phyloP scores from a whole-genome alignment of 1,140 invertebrate genomes.

The Trachelipus rathkii region DNA sequence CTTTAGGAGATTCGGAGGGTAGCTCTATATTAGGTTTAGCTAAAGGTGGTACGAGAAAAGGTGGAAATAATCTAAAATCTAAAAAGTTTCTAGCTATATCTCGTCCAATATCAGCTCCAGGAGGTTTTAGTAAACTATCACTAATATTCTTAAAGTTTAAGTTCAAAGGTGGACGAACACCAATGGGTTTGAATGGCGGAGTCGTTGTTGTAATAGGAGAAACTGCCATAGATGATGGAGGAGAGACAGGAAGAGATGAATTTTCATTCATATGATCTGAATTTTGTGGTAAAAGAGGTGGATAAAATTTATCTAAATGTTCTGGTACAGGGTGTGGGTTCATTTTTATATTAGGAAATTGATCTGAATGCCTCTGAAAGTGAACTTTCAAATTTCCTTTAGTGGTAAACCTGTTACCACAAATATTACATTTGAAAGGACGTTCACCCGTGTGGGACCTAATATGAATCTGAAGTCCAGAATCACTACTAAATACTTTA shows the following conservation, averaged over 20 bases:
- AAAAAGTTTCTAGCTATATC: slow-evolving; percentile 39
- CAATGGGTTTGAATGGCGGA: slow-evolving; percentile 23
- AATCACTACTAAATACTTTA: slow-evolving; percentile 96
- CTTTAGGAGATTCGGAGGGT: slow-evolving; percentile 1
- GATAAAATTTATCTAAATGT: slow-evolving; percentile 92
- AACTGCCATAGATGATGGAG: slow-evolving; percentile 29
- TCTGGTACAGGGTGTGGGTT: slow-evolving; percentile 93
- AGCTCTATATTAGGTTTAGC: slow-evolving; percentile 17
- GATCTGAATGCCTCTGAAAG: slow-evolving; percentile 89
- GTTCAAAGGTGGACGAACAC: not conserved
- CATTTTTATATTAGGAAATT: slow-evolving; percentile 94
- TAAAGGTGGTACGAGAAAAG: slow-evolving; percentile 23
- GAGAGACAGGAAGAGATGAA: slow-evolving; percentile 41
- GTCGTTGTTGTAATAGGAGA: slow-evolving; percentile 33
- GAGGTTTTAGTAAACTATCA: not conserved
- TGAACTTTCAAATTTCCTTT: slow-evolving; percentile 96
- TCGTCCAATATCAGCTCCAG: not conserved
- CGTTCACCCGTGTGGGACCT: slow-evolving; percentile 93
- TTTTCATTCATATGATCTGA: slow-evolving; percentile 59
- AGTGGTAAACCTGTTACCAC: slow-evolving; percentile 94
- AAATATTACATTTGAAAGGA: slow-evolving; percentile 97
- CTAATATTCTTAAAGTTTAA: not conserved
- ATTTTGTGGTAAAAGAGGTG: slow-evolving; percentile 76
- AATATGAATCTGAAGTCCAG: slow-evolving; percentile 91
- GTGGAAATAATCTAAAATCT: slow-evolving; percentile 25